Base-by-base conservation (phyloP, 2,113 vertebrate genomes). In the Talpa occidentalis region DNA sequence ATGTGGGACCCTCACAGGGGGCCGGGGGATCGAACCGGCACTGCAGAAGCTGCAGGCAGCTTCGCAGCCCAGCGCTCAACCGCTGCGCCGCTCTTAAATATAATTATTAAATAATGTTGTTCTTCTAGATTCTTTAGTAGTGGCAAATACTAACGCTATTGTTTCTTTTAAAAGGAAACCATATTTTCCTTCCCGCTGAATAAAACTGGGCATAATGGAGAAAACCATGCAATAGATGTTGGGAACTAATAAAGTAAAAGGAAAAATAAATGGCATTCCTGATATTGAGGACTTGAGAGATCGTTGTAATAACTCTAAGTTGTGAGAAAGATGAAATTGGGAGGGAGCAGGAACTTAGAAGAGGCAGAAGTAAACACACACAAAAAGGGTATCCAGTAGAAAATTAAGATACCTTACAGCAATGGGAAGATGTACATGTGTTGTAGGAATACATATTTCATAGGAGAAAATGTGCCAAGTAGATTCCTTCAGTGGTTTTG, bases 311-410 rank as follows among this genome's bases (percentile, higher is more conserved):
- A 76, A 87, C 10, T 70, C 14, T 19, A 87, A 74, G 30, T 90
- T 54, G 44, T 76, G 44, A 82, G 54, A 85, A 90, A 42, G 66
- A 60, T 74, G 37, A 86, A 74, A 70, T 73, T 73, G 59, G 32
- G 66, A 74, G 21, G 15, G 22, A 90, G 17, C 2, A 77, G 67
- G 87, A 87, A 80, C n/a, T 80, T 66, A 56, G 47, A 69, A 67
- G 66, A 73, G 40, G 32, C 52, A 95, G 26, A 93, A 85, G 47
- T 73, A n/a, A 91, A 22, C 56, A 78, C 62, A 67, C 40, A 88
- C 15, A 94, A 37, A 73, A 94, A 91, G 79, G 40, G 70, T 79
- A 72, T 86, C 35, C 19, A 42, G 10, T 73, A 44, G 19, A 66
- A 93, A 93, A 73, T 94, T 73, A 72, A 49, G 7, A 64, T 2